A percentile compares a stretch with the other conserved stretches of the same genome.
These are phyloP conservation scores for Lipophrys pholis DNA, from an alignment of 2,113 vertebrate genomes.

Conservation along the genomic window DNA sequence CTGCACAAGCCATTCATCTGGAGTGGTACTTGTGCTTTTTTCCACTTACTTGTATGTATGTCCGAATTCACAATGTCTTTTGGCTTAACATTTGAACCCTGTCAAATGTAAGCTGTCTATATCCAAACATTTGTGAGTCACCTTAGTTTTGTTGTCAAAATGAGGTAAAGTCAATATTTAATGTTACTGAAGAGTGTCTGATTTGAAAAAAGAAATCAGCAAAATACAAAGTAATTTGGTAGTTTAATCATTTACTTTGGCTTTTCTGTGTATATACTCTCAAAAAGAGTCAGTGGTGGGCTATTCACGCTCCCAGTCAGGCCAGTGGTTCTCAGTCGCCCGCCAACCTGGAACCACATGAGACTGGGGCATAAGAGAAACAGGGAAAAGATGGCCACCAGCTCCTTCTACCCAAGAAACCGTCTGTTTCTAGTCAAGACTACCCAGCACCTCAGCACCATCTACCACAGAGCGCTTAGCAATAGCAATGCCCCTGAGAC, in stretches of 20 bases:
- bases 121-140: too few relatives aligned
- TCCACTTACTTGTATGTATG: too few relatives aligned
- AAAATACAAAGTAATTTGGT: too few relatives aligned
- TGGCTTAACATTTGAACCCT: too few relatives aligned
- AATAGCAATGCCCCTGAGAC: constrained; percentile 40
- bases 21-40: too few relatives aligned
- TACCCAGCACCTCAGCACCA: constrained; percentile 15
- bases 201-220: too few relatives aligned
- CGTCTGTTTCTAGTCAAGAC: constrained; percentile 33
- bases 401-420: constrained; percentile 25
- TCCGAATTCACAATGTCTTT: too few relatives aligned
- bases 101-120: too few relatives aligned
- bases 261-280: neutral
- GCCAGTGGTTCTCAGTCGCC: constrained; percentile 30
- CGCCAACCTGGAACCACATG: constrained; percentile 20
- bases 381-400: constrained; percentile 17
- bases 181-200: too few relatives aligned
- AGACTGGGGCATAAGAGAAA: constrained; percentile 14
- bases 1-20: too few relatives aligned
- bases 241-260: neutral
- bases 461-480: constrained; percentile 18
- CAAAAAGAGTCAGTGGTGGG: constrained; percentile 14
- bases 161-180: too few relatives aligned
- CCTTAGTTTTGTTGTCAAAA: too few relatives aligned
- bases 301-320: constrained; percentile 9